Evolutionary conservation across 2,113 vertebrate species (phyloP).

Genomic region (Pelobates fuscus): DNA sequence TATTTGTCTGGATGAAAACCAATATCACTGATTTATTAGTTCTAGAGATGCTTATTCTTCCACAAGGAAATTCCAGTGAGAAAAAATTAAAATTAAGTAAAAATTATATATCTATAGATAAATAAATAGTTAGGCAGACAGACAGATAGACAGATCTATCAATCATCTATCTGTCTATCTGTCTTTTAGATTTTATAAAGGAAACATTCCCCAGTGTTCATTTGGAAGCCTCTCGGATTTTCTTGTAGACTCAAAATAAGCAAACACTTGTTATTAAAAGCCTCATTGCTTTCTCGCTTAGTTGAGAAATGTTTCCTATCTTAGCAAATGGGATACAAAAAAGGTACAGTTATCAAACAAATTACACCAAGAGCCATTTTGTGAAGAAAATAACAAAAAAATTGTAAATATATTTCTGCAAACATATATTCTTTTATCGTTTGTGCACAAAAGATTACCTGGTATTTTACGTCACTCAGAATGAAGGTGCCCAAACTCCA

Average conservation of each 20-base stretch:
- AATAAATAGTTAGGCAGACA: no score
- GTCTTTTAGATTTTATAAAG: neutral
- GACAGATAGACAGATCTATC: no score
- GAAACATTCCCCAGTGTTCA: neutral
- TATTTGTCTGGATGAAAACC: neutral
- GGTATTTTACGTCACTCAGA: no score
- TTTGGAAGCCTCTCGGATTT: neutral
- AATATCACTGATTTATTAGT: neutral
- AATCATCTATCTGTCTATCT: no score
- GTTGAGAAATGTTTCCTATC: constrained; percentile 10
- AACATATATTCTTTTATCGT: no score
- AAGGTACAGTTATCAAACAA: constrained; percentile 3
- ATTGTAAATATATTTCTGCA: no score
- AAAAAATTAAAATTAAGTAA: neutral
- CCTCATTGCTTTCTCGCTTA: neutral
- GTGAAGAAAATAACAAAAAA: neutral
- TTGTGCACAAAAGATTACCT: no score
- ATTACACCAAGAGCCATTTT: neutral
- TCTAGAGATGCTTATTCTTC: neutral
- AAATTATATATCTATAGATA: neutral
- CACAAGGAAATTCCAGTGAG: neutral
- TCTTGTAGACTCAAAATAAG: neutral
- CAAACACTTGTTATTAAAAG: constrained; percentile 8
- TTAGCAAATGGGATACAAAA: constrained; percentile 6
- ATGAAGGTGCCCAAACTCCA: no score